A percentile compares a stretch with the other conserved stretches of the same genome.
These are phyloP conservation scores for Gephyroberyx darwinii DNA, from an alignment of 2,797 vertebrate genomes.

Conservation along the genomic window DNA sequence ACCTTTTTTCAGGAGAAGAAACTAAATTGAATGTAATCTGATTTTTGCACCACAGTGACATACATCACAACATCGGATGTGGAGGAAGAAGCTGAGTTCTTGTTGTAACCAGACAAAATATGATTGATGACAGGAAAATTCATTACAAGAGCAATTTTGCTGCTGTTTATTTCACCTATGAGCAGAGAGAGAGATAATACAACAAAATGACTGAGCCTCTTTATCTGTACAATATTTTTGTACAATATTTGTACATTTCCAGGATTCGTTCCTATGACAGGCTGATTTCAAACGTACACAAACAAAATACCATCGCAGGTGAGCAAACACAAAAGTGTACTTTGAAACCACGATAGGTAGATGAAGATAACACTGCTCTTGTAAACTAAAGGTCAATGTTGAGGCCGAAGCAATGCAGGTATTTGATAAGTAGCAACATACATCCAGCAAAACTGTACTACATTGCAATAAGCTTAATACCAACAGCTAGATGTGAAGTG, in stretches of 20 bases:
- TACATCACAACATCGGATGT: slow-evolving; percentile 40
- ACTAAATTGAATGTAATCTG: slow-evolving; percentile 35
- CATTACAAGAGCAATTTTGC: slow-evolving; percentile 36
- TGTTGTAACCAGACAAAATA: slow-evolving; percentile 31
- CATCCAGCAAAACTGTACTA: neutral
- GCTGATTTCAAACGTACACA: slow-evolving; percentile 42
- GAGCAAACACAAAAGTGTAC: slow-evolving; percentile 54
- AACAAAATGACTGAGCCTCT: slow-evolving; percentile 16
- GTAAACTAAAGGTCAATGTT: slow-evolving; percentile 47
- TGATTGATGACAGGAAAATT: slow-evolving; percentile 48
- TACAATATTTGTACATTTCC: slow-evolving; percentile 10
- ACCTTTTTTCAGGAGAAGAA: slow-evolving; percentile 30
- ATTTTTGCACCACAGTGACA: slow-evolving; percentile 39
- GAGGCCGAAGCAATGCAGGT: slow-evolving; percentile 5
- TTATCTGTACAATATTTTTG: neutral
- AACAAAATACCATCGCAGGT: slow-evolving; percentile 35
- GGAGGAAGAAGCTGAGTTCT: slow-evolving; percentile 37
- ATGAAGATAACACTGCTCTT: slow-evolving; percentile 34
- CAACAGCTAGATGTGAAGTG: too few relatives aligned
- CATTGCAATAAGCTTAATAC: neutral
- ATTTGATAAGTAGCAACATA: slow-evolving; percentile 20
- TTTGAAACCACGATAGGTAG: slow-evolving; percentile 38
- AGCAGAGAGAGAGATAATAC: neutral
- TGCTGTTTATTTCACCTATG: slow-evolving; percentile 33
- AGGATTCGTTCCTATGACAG: slow-evolving; percentile 24